Base-by-base conservation (phyloP, 2,113 vertebrate species). In the Vombatus ursinus region DNA sequence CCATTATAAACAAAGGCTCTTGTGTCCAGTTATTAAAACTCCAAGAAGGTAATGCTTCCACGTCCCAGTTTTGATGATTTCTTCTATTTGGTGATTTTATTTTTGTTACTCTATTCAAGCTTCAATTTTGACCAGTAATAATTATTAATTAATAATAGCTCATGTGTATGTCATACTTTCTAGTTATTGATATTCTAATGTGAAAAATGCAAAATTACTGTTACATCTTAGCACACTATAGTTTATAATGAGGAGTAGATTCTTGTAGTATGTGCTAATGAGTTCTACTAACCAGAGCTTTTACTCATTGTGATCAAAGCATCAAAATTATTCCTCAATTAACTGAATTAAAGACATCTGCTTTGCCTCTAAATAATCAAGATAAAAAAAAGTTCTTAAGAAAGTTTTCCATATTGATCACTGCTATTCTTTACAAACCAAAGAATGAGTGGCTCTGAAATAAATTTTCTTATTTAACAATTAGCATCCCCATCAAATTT, bases 391-490 rank as follows among this genome's bases (percentile, higher is more conserved):
- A 26, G 0, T 68, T 68, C 61, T 37, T 31, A 61, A 31, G 10
- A 68, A 68, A 68, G 37, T 12, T 68, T 68, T 68, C 1, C 31
- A 37, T 68, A 8, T 68, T 44, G 19, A 84, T 84, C 37, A 84
- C 31, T 44, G 7, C 6, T 44, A 84, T 84, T 44, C 19, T 44
- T 44, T 44, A 84, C n/a, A 84, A 44, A 23, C 68, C 19, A n/a
- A 94, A 92, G 49, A 52, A 2, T 92, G 68, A 93, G 11, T 50
- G 7, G 2, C 3, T 96, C 23, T 95, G 8, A 90, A 68, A 44
- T 93, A 14, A 96, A 47, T 93, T 31, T 23, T 95, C 37, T 68
- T 94, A 51, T 89, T 94, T 96, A 93, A 50, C 10, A 90, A 47
- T 89, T 19, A 90, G 2, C 47, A 53, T 90, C 25, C 25, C n/a